These are phyloP conservation scores for Heteromurus nitidus DNA, from an alignment of 2,888 invertebrate species.

Conservation along the genomic window DNA sequence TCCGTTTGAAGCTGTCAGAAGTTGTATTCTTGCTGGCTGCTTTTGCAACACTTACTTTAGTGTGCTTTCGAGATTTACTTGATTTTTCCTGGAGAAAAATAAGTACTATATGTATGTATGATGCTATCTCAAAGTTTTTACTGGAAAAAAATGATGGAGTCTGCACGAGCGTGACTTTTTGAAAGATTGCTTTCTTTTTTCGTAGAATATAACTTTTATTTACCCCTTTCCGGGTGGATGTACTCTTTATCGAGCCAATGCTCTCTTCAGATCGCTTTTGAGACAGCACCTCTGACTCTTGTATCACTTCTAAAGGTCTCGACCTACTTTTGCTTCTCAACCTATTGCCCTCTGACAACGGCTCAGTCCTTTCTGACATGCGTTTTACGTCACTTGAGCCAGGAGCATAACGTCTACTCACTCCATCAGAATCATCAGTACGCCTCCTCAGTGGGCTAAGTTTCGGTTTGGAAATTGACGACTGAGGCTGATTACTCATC, in stretches of 20 bases:
- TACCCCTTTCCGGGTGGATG: background rate
- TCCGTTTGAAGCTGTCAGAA: background rate
- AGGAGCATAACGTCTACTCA: too few relatives aligned
- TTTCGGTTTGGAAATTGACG: background rate
- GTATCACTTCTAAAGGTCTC: background rate
- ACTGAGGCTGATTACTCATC: background rate
- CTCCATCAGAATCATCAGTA: background rate
- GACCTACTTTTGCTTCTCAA: background rate
- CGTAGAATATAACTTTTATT: background rate
- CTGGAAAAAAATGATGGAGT: too few relatives aligned
- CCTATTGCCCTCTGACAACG: too few relatives aligned
- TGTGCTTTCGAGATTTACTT: slow-evolving; percentile 5
- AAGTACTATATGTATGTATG: background rate
- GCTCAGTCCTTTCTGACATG: background rate
- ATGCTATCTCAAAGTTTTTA: too few relatives aligned
- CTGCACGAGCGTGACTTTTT: too few relatives aligned
- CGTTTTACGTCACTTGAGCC: background rate
- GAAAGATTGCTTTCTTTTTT: too few relatives aligned
- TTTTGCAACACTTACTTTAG: background rate
- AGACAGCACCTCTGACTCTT: background rate
- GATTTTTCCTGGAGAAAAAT: background rate
- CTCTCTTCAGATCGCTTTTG: background rate
- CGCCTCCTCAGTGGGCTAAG: background rate
- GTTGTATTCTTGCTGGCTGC: background rate
- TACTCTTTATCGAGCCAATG: slow-evolving; percentile 1